Percentiles rank a stretch among this genome's conserved stretches.
Conservation (phyloP, 2,113 vertebrate genomes). For the Hemichromis elongatus region DNA sequence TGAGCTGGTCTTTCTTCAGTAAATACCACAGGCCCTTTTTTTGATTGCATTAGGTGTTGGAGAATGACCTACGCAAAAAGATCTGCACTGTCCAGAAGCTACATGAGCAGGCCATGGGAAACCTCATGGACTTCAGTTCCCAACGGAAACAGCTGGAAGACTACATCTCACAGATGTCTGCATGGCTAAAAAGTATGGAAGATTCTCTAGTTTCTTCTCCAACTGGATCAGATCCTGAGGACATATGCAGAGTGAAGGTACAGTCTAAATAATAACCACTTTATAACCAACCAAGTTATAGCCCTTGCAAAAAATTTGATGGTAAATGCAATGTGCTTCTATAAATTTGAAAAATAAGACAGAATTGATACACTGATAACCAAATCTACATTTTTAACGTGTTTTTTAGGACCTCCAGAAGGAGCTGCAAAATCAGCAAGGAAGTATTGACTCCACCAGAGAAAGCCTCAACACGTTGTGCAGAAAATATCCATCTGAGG, state of each 20-base stretch:
- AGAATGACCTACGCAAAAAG: conserved; percentile 86
- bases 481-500: conserved; percentile 85
- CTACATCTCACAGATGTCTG: conserved; percentile 77
- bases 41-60: conserved; percentile 78
- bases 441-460: conserved; percentile 78
- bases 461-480: conserved; percentile 90
- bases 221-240: conserved; percentile 74
- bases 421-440: conserved; percentile 88
- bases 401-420: conserved; percentile 84
- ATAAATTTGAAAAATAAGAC: not conserved
- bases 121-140: conserved; percentile 80
- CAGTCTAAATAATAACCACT: not conserved
- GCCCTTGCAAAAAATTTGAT: not conserved
- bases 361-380: not conserved
- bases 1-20: not conserved
- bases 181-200: conserved; percentile 80
- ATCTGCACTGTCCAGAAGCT: conserved; percentile 80
- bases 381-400: not conserved
- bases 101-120: conserved; percentile 78
- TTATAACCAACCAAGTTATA: not conserved
- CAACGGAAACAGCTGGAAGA: conserved; percentile 83
- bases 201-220: conserved; percentile 75
- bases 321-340: not conserved
- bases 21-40: not conserved
- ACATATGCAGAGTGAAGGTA: conserved; percentile 89